These are phyloP conservation scores for Rhopilema esculentum DNA, from an alignment of 30 jellyfish, hydroid and myxozoan genomes.

Conservation along the genomic window DNA sequence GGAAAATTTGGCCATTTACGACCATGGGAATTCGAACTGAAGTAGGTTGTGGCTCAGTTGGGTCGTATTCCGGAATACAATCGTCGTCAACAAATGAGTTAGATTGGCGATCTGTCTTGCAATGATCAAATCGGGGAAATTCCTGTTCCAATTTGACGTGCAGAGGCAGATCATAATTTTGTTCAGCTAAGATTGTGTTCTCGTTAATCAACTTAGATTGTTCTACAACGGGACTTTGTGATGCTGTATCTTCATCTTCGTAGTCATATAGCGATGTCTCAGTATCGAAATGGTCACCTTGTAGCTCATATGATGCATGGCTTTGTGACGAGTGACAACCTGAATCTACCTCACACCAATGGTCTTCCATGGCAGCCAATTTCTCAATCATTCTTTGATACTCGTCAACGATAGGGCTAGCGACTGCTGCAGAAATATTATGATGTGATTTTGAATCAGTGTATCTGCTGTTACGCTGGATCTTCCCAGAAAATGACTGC, in stretches of 20 bases:
- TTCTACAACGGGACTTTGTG: no score
- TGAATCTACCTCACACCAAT: background rate
- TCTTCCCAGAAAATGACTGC: no score
- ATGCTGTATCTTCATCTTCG: background rate
- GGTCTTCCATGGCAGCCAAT: background rate
- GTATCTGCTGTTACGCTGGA: background rate
- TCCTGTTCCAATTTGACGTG: background rate
- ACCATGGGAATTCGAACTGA: background rate
- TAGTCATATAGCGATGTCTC: background rate
- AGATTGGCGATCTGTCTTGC: background rate
- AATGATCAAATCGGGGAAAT: background rate
- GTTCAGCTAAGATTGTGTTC: background rate
- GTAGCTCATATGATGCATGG: background rate
- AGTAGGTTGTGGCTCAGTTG: background rate
- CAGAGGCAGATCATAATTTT: background rate
- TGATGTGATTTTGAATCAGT: no score
- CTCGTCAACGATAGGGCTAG: background rate
- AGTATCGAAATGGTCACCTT: background rate
- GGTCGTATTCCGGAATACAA: background rate
- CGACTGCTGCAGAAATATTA: background rate
- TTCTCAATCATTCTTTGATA: background rate
- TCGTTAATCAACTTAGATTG: background rate
- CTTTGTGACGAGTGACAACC: background rate
- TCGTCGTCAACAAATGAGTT: background rate
- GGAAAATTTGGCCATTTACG: background rate